Evolutionary conservation across 2,888 invertebrate genomes (phyloP).

Genomic region (Protonemura montana): DNA sequence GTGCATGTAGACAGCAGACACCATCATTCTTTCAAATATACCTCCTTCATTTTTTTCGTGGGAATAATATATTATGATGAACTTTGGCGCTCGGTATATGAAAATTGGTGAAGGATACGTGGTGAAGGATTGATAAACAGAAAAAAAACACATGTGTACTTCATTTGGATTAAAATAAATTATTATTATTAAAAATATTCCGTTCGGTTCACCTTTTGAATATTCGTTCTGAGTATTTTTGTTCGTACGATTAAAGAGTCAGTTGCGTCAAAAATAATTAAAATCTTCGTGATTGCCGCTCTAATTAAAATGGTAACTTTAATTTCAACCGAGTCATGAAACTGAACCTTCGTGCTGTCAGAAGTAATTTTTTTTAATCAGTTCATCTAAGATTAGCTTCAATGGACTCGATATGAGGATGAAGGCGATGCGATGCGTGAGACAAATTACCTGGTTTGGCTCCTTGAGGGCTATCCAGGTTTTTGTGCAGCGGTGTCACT

Average conservation of each 20-base stretch:
- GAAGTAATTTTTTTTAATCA: background rate
- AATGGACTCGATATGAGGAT: no score
- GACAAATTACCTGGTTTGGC: background rate
- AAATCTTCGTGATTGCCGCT: background rate
- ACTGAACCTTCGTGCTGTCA: background rate
- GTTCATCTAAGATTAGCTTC: background rate
- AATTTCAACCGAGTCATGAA: background rate
- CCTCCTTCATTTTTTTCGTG: background rate
- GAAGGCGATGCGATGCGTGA: no score
- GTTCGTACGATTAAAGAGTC: background rate
- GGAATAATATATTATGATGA: background rate
- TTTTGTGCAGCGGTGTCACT: background rate
- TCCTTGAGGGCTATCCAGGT: background rate
- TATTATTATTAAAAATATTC: no score
- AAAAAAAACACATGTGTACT: no score
- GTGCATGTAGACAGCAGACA: background rate
- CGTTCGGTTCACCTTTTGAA: no score
- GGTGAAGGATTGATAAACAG: no score
- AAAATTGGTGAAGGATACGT: no score
- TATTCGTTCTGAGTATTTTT: no score
- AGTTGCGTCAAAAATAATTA: conserved; percentile 12
- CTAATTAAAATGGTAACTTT: background rate
- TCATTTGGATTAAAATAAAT: no score
- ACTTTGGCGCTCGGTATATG: background rate
- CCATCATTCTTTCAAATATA: background rate